A percentile compares a stretch with the other conserved stretches of the same genome.
These are phyloP conservation scores for Brachyalestes nurse DNA, from an alignment of 2,797 vertebrate genomes.

Conservation along the genomic window DNA sequence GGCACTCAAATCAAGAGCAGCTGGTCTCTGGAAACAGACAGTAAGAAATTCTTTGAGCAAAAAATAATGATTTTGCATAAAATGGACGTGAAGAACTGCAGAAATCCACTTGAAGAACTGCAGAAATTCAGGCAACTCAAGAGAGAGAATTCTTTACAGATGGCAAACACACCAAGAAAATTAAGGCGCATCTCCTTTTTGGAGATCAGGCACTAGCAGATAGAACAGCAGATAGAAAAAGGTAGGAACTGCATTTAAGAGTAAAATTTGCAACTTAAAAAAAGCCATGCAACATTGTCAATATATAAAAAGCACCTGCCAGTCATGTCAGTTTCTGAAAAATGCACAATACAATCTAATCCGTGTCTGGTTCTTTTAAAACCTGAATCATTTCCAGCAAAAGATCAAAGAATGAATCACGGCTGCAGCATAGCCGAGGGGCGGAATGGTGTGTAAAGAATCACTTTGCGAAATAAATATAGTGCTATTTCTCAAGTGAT, in stretches of 20 bases:
- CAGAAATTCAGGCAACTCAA: slow-evolving; percentile 59
- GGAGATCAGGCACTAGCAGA: slow-evolving; percentile 56
- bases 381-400: not conserved
- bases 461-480: slow-evolving; percentile 8
- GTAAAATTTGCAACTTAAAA: slow-evolving; percentile 13
- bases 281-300: not conserved
- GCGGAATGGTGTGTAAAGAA: slow-evolving; percentile 10
- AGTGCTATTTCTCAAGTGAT: not conserved
- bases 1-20: slow-evolving; percentile 48
- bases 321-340: not conserved
- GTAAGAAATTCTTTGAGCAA: slow-evolving; percentile 51
- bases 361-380: slow-evolving; percentile 1
- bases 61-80: not conserved
- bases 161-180: slow-evolving; percentile 62
- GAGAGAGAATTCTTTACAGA: slow-evolving; percentile 60
- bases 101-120: slow-evolving; percentile 55
- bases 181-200: slow-evolving; percentile 59
- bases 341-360: not conserved
- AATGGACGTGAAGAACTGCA: slow-evolving; percentile 17
- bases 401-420: not conserved
- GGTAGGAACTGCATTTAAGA: slow-evolving; percentile 48
- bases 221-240: slow-evolving; percentile 52
- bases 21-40: slow-evolving; percentile 52
- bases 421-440: not conserved
- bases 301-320: slow-evolving; percentile 20